phyloP scores from a whole-genome alignment of 2,113 vertebrate genomes.

The Ramphastos sulfuratus region DNA sequence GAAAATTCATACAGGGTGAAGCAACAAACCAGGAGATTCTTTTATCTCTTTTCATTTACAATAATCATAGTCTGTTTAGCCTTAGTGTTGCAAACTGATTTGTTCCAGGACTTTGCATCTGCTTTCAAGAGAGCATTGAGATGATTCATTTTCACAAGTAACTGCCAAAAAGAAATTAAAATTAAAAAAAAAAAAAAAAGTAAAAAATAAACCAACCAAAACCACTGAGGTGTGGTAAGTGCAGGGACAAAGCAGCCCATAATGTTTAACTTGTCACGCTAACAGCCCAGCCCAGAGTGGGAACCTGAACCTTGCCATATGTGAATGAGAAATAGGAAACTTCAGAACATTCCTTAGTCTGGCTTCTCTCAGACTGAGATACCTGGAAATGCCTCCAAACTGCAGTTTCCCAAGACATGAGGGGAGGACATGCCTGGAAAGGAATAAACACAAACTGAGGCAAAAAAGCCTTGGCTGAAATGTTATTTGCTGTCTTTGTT shows the following conservation, averaged over 20 bases:
- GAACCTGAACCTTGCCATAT: fast-evolving
- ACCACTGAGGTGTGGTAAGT: background rate
- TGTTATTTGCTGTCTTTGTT: slow-evolving; percentile 24
- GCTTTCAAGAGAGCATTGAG: slow-evolving; percentile 44
- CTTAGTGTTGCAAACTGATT: slow-evolving; percentile 55
- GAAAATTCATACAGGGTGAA: slow-evolving; percentile 20
- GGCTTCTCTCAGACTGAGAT: background rate
- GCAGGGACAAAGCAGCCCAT: background rate
- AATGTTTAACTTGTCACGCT: slow-evolving; percentile 2
- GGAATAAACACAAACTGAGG: background rate
- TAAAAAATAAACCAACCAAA: background rate
- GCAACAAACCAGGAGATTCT: slow-evolving; percentile 25
- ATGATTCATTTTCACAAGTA: slow-evolving; percentile 52
- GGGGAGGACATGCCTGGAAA: background rate
- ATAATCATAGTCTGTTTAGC: slow-evolving; percentile 51
- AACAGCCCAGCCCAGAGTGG: background rate
- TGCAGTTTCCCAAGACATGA: background rate
- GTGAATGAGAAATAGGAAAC: background rate
- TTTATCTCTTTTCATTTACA: slow-evolving; percentile 53
- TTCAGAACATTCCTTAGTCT: background rate
- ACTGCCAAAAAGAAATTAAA: slow-evolving; percentile 2
- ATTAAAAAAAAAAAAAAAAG: background rate
- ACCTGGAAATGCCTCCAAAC: background rate
- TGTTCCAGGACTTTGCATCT: slow-evolving; percentile 62
- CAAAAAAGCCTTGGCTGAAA: slow-evolving; percentile 9